Base-by-base conservation (phyloP, 2,797 vertebrate genomes). In the Lagorchestes hirsutus region DNA sequence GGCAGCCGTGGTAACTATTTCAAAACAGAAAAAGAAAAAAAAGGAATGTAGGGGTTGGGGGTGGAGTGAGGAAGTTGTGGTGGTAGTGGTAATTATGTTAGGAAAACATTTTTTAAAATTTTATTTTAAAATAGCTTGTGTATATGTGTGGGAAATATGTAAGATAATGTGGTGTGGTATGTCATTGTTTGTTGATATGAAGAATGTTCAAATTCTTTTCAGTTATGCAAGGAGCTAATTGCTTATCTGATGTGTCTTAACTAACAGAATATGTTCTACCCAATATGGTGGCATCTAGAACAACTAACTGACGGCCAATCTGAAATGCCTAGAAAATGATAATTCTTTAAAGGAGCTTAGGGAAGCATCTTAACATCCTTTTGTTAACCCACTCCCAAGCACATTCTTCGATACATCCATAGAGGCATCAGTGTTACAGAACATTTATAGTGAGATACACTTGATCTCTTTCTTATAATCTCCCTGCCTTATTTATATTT, bases 101-200 rank as follows among this genome's bases (percentile, higher is more conserved):
- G 82, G 12, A 92, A 92, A 96, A 92, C 91, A 96, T 91, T 93
- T 96, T 97, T 94, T 54, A 94, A 91, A 93, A 94, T 96, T 97
- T 54, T 56, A 96, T 96, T 62, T 96, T 92, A 96, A 34, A 40
- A 92, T 74, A 55, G 46, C 50, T 96, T 95, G 74, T 96, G 62
- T 96, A 27, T 93, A 90, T 50, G 90, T 55, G 93, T 95, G 92
- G 74, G 67, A 87, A 59, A 58, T 34, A 93, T 29, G 50, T 55
- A 29, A 74, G 40, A 54, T 55, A 96, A 97, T 54, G 31, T 54
- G 93, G 96, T 31, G 28, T 46, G 55, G 28, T 90, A 59, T 3
- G 3, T 55, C 92, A 93, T 90, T 94, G 46, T 58, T 59, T 31
- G 58, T 74, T 94, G 31, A 27, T 87, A 24, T 55, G 59, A 95